Conservation (phyloP, 2,888 invertebrate species). For the Coelinius sp. region DNA sequence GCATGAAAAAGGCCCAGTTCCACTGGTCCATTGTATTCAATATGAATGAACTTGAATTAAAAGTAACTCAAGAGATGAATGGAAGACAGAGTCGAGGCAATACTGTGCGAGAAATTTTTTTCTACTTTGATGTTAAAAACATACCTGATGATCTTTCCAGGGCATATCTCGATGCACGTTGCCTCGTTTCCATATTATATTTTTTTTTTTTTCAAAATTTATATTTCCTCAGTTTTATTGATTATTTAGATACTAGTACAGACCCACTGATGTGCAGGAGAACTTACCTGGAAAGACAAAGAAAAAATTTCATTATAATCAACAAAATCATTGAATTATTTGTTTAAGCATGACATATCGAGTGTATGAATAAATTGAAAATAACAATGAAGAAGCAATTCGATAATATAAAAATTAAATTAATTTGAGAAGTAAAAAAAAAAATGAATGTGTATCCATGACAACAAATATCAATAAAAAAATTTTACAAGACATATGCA, state of each 20-base stretch:
- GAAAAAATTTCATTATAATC: constrained; percentile 10
- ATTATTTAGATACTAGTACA: constrained; percentile 5
- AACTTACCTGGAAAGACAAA: constrained; percentile 53
- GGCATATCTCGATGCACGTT: constrained; percentile 36
- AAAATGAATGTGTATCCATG: constrained; percentile 19
- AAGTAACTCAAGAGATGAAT: background rate
- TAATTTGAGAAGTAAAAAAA: background rate
- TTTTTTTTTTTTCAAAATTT: background rate
- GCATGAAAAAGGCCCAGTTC: background rate
- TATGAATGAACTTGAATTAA: background rate
- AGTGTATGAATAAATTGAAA: constrained; percentile 16
- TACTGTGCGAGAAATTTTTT: background rate
- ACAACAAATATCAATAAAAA: constrained; percentile 10
- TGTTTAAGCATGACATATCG: constrained; percentile 15
- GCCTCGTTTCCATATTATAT: constrained; percentile 37
- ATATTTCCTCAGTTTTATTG: constrained; percentile 14
- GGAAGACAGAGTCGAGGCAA: constrained; percentile 16
- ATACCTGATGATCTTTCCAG: constrained; percentile 35
- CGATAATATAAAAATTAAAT: background rate
- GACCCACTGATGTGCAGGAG: constrained; percentile 21
- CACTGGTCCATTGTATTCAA: background rate
- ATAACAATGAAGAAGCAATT: constrained; percentile 1
- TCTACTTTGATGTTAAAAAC: background rate
- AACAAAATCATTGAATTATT: background rate
- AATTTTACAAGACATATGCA: constrained; percentile 7